These are phyloP conservation scores for Neolamprologus devosi DNA, from an alignment of 2,113 vertebrate genomes.

Conservation along the genomic window DNA sequence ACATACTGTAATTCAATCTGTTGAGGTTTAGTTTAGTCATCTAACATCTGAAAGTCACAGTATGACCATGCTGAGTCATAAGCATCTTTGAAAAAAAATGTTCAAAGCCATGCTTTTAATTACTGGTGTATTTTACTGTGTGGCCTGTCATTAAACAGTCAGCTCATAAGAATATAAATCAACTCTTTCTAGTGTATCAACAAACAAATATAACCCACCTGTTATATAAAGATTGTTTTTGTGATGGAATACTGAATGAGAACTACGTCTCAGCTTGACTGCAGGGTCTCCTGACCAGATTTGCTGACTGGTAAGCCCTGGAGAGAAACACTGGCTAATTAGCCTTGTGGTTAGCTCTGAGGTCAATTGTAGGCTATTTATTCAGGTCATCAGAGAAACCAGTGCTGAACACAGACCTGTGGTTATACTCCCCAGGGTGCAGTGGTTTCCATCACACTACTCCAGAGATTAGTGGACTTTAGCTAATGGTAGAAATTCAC, in stretches of 20 bases:
- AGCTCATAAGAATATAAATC: not conserved
- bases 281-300: slow-evolving; percentile 17
- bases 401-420: not conserved
- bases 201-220: not conserved
- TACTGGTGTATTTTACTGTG: not conserved
- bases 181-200: not conserved
- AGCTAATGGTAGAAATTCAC: not conserved
- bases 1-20: not conserved
- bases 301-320: slow-evolving; percentile 4
- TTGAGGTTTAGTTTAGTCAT: not conserved
- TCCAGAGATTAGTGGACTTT: slow-evolving; percentile 28
- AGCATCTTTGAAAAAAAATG: not conserved
- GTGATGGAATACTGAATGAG: not conserved
- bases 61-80: not conserved
- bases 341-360: slow-evolving; percentile 39
- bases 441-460: not conserved
- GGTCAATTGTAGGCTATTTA: slow-evolving; percentile 36
- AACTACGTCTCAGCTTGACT: not conserved
- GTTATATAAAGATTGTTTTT: not conserved
- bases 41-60: not conserved
- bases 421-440: not conserved
- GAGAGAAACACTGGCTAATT: slow-evolving; percentile 43
- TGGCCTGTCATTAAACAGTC: not conserved
- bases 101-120: not conserved
- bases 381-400: slow-evolving; percentile 10